These are phyloP conservation scores for Fratercula arctica DNA, from an alignment of 2,797 vertebrate genomes.

Conservation along the genomic window DNA sequence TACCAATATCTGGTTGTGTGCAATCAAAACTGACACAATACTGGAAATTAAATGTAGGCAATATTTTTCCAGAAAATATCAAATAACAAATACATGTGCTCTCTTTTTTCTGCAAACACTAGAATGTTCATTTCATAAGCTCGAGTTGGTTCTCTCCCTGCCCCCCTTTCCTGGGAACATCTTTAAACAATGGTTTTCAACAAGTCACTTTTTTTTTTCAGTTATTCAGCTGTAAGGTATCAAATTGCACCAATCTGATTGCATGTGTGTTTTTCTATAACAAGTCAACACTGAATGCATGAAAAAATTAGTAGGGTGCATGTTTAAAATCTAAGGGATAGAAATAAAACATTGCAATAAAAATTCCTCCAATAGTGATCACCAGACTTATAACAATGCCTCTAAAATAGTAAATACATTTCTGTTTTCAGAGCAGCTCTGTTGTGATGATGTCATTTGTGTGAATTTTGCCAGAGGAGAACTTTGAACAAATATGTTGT, in stretches of 20 bases:
- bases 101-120: background rate
- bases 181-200: constrained; percentile 61
- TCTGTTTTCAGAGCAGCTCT: constrained; percentile 10
- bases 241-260: constrained; percentile 25
- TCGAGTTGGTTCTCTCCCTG: background rate
- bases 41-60: background rate
- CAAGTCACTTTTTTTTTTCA: background rate
- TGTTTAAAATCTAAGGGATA: background rate
- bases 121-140: background rate
- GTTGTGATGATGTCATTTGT: background rate
- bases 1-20: background rate
- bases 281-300: constrained; percentile 10
- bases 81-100: background rate
- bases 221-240: constrained; percentile 34
- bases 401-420: background rate
- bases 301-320: background rate
- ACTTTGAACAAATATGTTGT: constrained; percentile 33
- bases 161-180: constrained; percentile 27
- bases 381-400: background rate
- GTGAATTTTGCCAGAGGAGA: constrained; percentile 19
- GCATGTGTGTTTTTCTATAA: constrained; percentile 40
- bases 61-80: constrained; percentile 1
- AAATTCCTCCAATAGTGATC: background rate
- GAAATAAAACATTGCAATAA: background rate
- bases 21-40: background rate